Evolutionary conservation across 2,888 invertebrate genomes (phyloP), one percentile per base, ranked within the genome.

Genomic region (Lasioglossum malachurum): DNA sequence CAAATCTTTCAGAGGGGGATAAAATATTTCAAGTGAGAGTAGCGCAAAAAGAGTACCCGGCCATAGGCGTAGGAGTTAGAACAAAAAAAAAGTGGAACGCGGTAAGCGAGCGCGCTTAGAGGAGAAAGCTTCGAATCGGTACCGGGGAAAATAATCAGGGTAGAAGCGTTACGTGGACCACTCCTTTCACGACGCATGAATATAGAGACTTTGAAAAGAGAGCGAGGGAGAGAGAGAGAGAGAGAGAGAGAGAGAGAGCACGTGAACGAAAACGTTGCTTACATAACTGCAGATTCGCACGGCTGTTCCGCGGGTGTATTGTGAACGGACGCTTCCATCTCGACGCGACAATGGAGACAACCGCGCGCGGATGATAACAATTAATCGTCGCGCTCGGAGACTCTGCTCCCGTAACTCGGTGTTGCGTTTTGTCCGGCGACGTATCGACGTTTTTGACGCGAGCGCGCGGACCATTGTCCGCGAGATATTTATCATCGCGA

Each of bases 401-500:
- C 44, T 78, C 53, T 81, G 74, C 44, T 16, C 78, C 64, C 85
- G 86, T 85, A 80, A 80, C 86, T 80, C 77, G 85, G n/a, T 38
- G 78, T 81, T 53, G 60, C 75, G 76, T 80, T 80, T 84, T 80
- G 79, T 80, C 44, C 76, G 27, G 44, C 84, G 79, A 85, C 44
- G 78, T 75, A 84, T 80, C 84, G 80, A 80, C 85, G 77, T 84
- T 84, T 86, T 77, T 80, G 82, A 85, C 86, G 71, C 46, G 71
- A 14, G 35, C 75, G 46, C 75, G 46, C n/a, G 31, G 44, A 44
- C 86, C 38, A 86, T 87, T 87, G 87, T 87, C 86, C 77, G 14
- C n/a, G 79, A 67, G 72, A 82, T 86, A 87, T 87, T 87, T 87
- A 87, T 86, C 82, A 86, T 77, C 75, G 71, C 64, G 75, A 75